These are phyloP conservation scores for Macroramphosus scolopax DNA, from an alignment of 2,797 vertebrate species.

Conservation along the genomic window DNA sequence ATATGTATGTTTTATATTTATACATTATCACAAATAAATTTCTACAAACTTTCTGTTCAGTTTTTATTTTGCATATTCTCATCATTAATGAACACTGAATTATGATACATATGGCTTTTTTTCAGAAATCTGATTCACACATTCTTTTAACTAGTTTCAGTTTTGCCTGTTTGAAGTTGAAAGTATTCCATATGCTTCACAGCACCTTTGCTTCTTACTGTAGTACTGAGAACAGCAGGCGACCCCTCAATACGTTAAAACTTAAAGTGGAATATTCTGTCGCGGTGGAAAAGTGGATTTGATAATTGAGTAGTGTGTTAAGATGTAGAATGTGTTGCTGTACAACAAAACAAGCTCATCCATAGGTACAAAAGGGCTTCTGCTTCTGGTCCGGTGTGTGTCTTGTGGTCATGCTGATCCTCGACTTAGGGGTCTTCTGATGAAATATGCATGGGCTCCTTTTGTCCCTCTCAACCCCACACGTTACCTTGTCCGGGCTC, in stretches of 20 bases:
- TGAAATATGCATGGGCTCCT: slow-evolving; percentile 67
- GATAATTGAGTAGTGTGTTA: background rate
- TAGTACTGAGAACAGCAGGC: slow-evolving; percentile 1
- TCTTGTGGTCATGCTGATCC: slow-evolving; percentile 29
- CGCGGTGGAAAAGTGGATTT: too few relatives aligned
- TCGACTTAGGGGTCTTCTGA: slow-evolving; percentile 54
- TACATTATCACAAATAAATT: slow-evolving; percentile 82
- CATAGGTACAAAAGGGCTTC: slow-evolving; percentile 12
- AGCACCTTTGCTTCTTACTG: slow-evolving; percentile 2
- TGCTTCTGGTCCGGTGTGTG: slow-evolving; percentile 17
- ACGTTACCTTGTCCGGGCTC: slow-evolving; percentile 65
- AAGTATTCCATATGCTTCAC: too few relatives aligned
- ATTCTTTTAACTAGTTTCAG: too few relatives aligned
- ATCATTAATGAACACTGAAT: slow-evolving; percentile 12
- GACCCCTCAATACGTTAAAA: too few relatives aligned
- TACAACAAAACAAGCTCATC: slow-evolving; percentile 4
- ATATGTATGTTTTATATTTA: slow-evolving; percentile 82
- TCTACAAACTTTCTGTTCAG: slow-evolving; percentile 59
- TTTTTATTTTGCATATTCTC: slow-evolving; percentile 34
- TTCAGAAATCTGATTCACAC: too few relatives aligned
- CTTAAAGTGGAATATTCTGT: too few relatives aligned
- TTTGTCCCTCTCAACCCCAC: slow-evolving; percentile 42
- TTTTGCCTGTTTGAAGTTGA: too few relatives aligned
- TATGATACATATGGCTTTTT: slow-evolving; percentile 63
- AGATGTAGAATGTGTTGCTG: slow-evolving; percentile 1